phyloP scores from a whole-genome alignment of 2,888 invertebrate species.

The Subacronicta megacephala region DNA sequence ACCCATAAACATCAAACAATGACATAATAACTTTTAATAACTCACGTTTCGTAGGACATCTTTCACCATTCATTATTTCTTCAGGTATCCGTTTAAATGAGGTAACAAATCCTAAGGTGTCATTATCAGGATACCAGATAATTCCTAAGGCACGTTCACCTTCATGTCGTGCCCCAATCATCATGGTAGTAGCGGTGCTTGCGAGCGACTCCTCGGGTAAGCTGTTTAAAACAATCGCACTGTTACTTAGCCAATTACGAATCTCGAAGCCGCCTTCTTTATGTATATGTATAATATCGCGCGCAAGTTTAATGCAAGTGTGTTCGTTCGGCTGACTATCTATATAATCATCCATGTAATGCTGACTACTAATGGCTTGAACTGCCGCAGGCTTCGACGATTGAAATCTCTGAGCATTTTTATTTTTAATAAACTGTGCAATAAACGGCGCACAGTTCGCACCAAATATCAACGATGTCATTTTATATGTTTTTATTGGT shows the following conservation, averaged over 20 bases:
- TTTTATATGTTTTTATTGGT: too few species aligned
- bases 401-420: too few species aligned
- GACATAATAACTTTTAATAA: slow-evolving; percentile 9
- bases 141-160: slow-evolving; percentile 5
- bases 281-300: too few species aligned
- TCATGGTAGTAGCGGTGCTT: neutral
- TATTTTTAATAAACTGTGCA: too few species aligned
- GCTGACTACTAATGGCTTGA: too few species aligned
- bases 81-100: slow-evolving; percentile 10
- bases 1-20: slow-evolving; percentile 7
- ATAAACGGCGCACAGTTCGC: too few species aligned
- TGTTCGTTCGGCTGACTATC: too few species aligned
- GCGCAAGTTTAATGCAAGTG: too few species aligned
- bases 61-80: slow-evolving; percentile 1
- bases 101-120: neutral
- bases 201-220: slow-evolving; percentile 6
- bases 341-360: too few species aligned
- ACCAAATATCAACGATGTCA: too few species aligned
- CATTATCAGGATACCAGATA: slow-evolving; percentile 8
- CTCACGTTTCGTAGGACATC: slow-evolving; percentile 3
- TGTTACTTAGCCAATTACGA: neutral
- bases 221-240: slow-evolving; percentile 3
- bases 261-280: too few species aligned
- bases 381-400: too few species aligned
- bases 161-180: neutral